Percentiles rank a stretch among this genome's conserved stretches.
Evolutionary conservation across 2,888 invertebrate species (phyloP).

Genomic region (Orthosia gothica): DNA sequence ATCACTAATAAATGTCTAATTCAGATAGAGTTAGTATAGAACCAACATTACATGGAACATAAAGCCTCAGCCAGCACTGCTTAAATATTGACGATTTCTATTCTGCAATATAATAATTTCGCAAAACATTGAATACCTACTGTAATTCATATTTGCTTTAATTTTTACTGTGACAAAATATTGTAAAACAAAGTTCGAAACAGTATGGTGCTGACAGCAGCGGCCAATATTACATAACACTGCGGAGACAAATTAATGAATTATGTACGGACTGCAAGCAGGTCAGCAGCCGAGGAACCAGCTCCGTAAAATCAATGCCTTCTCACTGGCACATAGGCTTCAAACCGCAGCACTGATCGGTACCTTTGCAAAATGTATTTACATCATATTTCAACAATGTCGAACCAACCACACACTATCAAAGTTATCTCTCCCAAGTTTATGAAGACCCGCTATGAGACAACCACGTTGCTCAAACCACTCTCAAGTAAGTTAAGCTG

Average conservation of each 20-base stretch:
- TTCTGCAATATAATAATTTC: neutral
- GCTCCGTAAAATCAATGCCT: conserved; percentile 12
- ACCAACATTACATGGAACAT: neutral
- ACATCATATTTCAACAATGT: conserved; percentile 1
- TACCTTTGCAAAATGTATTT: conserved; percentile 1
- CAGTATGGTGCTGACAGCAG: conserved; percentile 24
- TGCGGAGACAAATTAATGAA: conserved; percentile 78
- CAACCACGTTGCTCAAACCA: conserved; percentile 29
- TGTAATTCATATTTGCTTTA: neutral
- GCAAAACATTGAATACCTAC: neutral
- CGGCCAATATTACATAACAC: conserved; percentile 77
- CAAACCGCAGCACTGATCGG: conserved; percentile 16
- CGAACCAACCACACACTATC: conserved; percentile 10
- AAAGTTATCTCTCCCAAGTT: conserved; percentile 42
- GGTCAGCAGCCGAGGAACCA: conserved; percentile 1
- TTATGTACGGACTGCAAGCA: conserved; percentile 57
- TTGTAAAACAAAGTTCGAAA: conserved; percentile 28
- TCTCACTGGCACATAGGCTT: neutral
- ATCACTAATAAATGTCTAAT: neutral
- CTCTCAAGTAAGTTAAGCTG: conserved; percentile 24
- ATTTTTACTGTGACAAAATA: conserved; percentile 7
- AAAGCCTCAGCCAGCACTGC: neutral
- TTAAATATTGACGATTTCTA: neutral
- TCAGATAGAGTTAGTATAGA: neutral
- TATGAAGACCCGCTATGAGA: conserved; percentile 23